Evolutionary conservation across 2,797 vertebrate genomes (phyloP), one percentile per base, ranked within the genome.

Genomic region (Poeciliopsis presidionis): DNA sequence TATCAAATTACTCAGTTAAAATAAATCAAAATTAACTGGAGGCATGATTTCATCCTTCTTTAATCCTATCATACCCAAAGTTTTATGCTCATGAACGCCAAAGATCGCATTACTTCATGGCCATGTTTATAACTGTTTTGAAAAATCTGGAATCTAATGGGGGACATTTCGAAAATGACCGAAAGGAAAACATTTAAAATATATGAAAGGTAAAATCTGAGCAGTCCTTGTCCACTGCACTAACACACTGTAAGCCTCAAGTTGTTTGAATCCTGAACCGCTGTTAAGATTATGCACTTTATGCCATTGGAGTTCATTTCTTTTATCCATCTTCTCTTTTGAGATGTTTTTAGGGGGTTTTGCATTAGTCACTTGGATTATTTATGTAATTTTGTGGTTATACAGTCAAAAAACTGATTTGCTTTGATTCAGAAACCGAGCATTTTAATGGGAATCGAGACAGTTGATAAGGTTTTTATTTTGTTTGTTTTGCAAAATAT

Each of bases 11-110:
- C 51, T 11, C 22, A n/a, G 25, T 55, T 55, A 55, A 55, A 55
- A n/a, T 55, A n/a, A n/a, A 55, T 55, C 53, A 55, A 55, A 55
- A 55, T 55, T 55, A 55, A 55, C 25, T 55, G 53, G 53, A 55
- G 53, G 53, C 53, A 55, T n/a, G 53, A 55, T 25, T n/a, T 55
- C 25, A 4, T 55, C 9, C 9, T 28, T 57, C n/a, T 57, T 57
- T 57, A 28, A 57, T 57, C 25, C 11, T 5, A n/a, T 57, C 25
- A 28, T 57, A 57, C 11, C 25, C 55, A n/a, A 28, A 57, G 55
- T 57, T 61, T 61, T 61, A 61, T 61, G 30, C 28, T 61, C 28
- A 33, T 1, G 28, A 28, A 61, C 0, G 0, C 30, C 33, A n/a
- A 57, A 57, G n/a, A 33, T 18, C 18, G 28, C 14, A 61, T 18